Evolutionary conservation across 1,140 invertebrate genomes (phyloP).

Genomic region (Chymomyza costata): DNA sequence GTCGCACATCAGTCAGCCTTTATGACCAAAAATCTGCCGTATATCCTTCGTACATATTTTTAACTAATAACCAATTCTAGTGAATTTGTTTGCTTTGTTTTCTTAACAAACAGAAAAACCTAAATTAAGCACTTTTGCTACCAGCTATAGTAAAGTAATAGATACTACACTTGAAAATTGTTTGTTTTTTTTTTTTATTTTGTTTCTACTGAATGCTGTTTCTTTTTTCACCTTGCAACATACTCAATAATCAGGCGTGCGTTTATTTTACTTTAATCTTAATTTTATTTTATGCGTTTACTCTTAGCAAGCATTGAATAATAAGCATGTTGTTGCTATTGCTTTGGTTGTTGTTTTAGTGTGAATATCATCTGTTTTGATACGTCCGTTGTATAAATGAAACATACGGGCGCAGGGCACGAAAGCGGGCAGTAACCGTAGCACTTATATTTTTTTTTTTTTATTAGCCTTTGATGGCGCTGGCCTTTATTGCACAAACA

Average conservation of each 20-base stretch:
- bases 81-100: constrained; percentile 36
- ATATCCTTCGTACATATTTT: constrained; percentile 44
- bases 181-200: constrained; percentile 46
- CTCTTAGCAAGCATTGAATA: constrained; percentile 63
- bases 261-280: constrained; percentile 65
- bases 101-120: too few species aligned
- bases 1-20: constrained; percentile 41
- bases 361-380: constrained; percentile 54
- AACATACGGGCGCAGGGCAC: constrained; percentile 37
- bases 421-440: constrained; percentile 23
- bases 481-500: constrained; percentile 55
- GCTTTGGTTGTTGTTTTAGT: constrained; percentile 28
- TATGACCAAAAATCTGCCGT: constrained; percentile 1
- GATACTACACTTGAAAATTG: constrained; percentile 56
- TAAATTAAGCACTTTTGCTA: too few species aligned
- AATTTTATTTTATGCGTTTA: constrained; percentile 55
- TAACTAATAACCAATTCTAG: constrained; percentile 63
- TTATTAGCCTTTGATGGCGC: constrained; percentile 22
- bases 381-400: constrained; percentile 36
- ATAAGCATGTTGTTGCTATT: constrained; percentile 41
- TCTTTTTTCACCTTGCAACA: constrained; percentile 60
- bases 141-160: too few species aligned
- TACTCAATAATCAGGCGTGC: constrained; percentile 70
- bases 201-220: constrained; percentile 31
- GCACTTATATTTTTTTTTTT: constrained; percentile 28